Conservation (phyloP, 2,113 vertebrate genomes). For the Gila orcuttii region DNA sequence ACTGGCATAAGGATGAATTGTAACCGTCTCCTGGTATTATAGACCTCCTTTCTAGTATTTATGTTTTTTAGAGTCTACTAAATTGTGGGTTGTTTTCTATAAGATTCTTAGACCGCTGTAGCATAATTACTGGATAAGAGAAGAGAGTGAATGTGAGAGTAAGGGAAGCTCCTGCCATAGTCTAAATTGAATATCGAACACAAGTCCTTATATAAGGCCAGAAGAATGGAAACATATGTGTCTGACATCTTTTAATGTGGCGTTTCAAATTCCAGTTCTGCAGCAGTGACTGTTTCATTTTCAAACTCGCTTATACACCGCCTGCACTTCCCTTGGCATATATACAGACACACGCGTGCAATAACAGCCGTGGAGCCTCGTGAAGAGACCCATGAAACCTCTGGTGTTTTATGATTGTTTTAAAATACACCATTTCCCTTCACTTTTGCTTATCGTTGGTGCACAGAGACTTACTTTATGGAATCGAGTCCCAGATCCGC, state of each 20-base stretch:
- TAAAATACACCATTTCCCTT: slow-evolving; percentile 42
- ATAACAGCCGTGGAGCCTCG: slow-evolving; percentile 29
- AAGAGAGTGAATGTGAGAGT: slow-evolving; percentile 1
- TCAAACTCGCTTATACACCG: slow-evolving; percentile 30
- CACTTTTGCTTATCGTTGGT: slow-evolving; percentile 55
- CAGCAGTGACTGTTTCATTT: slow-evolving; percentile 24
- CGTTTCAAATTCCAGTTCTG: slow-evolving; percentile 25
- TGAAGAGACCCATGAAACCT: slow-evolving; percentile 28
- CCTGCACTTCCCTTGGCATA: background rate
- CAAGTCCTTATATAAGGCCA: background rate
- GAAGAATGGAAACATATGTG: slow-evolving; percentile 9
- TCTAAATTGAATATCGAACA: slow-evolving; percentile 33
- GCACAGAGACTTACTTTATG: slow-evolving; percentile 4
- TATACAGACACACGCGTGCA: slow-evolving; percentile 43
- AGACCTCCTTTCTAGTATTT: background rate
- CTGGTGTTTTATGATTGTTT: slow-evolving; percentile 35
- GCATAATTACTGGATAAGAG: slow-evolving; percentile 17
- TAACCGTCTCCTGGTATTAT: background rate
- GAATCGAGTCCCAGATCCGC: slow-evolving; percentile 10
- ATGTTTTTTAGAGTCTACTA: slow-evolving; percentile 9
- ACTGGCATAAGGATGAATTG: background rate
- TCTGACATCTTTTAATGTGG: slow-evolving; percentile 19
- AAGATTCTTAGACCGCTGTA: background rate
- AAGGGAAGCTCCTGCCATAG: background rate
- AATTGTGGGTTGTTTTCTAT: background rate